Evolutionary conservation across 1,140 invertebrate genomes (phyloP), one percentile per base, ranked within the genome.

Genomic region (Sarcophaga bullata): DNA sequence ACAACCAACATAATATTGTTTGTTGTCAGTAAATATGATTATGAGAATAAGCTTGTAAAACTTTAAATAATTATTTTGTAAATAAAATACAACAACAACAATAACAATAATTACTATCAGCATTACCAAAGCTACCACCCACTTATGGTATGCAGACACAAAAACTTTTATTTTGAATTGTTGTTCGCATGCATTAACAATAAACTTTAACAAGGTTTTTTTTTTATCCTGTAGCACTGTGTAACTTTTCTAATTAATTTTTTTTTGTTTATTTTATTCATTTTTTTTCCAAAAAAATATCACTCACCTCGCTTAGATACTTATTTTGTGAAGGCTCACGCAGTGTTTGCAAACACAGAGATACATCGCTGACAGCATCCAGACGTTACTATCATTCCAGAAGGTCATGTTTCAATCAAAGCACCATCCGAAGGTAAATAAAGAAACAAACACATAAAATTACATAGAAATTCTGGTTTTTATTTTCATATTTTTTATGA

Each of bases 351-450:
- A 88, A 86, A 86, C 88, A 89, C 82, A 85, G 89, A 49, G 87
- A 90, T 81, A 88, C 89, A 78, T 90, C 89, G 76, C 72, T 90
- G 84, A 90, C 88, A 49, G 86, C 89, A 62, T 90, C 87, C 9
- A 89, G 87, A 73, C 85, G 89, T 17, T 78, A 78, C 8, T 90
- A 84, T 82, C 86, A 89, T 78, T 89, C 88, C 0, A 84, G 87
- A 7, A 86, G 86, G 47, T 90, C 87, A 50, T 88, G 86, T 83
- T 82, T 83, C 47, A 87, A 89, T 81, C 89, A 90, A 78, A 90
- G 89, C 82, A 90, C 88, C 37, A 82, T 88, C 10, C 84, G 87
- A 84, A 89, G 88, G 88, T 89, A 82, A 88, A 37, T 37, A 37
- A 37, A 37, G 25, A 37, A 37, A 37, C 4, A 2, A 37, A 37